Evolutionary conservation across 2,888 invertebrate species (phyloP).

Genomic region (Morpho helenor): DNA sequence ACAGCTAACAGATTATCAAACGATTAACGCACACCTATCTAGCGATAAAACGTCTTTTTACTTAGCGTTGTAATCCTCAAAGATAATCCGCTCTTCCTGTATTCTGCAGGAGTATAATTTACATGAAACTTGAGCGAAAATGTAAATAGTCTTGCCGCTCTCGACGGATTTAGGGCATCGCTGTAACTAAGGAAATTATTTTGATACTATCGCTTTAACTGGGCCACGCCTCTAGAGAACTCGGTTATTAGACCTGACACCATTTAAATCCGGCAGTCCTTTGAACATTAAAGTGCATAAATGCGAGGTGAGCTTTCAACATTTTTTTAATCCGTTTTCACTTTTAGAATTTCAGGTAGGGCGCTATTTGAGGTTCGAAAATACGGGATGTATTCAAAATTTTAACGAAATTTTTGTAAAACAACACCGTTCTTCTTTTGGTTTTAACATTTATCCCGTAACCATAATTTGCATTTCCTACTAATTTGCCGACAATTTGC

Average conservation of each 20-base stretch:
- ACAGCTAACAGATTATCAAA: too few relatives aligned
- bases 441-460: too few relatives aligned
- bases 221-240: constrained; percentile 3
- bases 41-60: too few relatives aligned
- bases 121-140: background rate
- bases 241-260: constrained; percentile 7
- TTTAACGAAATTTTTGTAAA: too few relatives aligned
- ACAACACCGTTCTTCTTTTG: too few relatives aligned
- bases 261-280: constrained; percentile 1
- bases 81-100: background rate
- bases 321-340: too few relatives aligned
- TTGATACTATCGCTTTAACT: constrained; percentile 8
- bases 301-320: background rate
- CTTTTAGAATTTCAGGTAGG: too few relatives aligned
- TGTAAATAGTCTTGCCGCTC: background rate
- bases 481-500: too few relatives aligned
- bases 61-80: background rate
- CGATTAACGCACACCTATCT: too few relatives aligned
- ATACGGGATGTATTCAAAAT: too few relatives aligned
- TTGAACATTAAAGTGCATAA: constrained; percentile 1
- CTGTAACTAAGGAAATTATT: constrained; percentile 9
- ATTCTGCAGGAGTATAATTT: background rate
- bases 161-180: background rate
- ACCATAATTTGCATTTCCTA: too few relatives aligned
- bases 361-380: too few relatives aligned